Base-by-base conservation (phyloP, 1,140 invertebrate genomes). In the Drosophila pectinifera region DNA sequence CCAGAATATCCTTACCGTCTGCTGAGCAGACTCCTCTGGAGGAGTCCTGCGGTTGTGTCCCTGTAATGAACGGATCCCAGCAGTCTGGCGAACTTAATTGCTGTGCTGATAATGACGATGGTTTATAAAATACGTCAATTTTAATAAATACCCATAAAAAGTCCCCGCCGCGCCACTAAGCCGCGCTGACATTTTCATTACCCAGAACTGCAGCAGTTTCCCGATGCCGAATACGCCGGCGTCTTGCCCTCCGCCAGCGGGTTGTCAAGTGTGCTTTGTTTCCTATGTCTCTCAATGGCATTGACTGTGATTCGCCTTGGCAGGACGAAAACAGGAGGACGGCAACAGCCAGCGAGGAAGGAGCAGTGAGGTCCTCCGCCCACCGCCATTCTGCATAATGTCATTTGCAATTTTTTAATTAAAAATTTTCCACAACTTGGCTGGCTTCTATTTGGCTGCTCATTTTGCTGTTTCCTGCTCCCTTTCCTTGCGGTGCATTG, bases 341-440 rank as follows among this genome's bases (percentile, higher is more conserved):
- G 16, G 62, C 46, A 24, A 48, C 22, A 55, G 41, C 24, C 16
- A 10, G 13, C n/a, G 13, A 5, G 41, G n/a, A 26, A 24, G 62
- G 31, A 55, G 16, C 63, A 20, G 22, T 34, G 49, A 31, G 28
- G 20, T n/a, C n/a, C 38, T 26, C 62, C 34, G 7, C n/a, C 54
- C 53, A 48, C 39, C 22, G 26, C n/a, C 77, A 53, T 55, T 80
- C 55, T 64, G 73, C 79, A 82, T 82, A 82, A 81, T 72, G 78
- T 61, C 45, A 61, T 72, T 72, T 55, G 78, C 82, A 82, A 88
- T 86, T 88, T 88, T 88, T 82, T 86, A 86, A 88, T 86, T 86
- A 79, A 88, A 85, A 86, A 78, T 88, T 61, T 78, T 82, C 65
- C 76, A 69, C 83, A 82, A 65, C 74, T 78, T 64, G 67, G 43